Base-by-base conservation (phyloP, 2,888 invertebrate species). In the Caenorhabditis angaria region DNA sequence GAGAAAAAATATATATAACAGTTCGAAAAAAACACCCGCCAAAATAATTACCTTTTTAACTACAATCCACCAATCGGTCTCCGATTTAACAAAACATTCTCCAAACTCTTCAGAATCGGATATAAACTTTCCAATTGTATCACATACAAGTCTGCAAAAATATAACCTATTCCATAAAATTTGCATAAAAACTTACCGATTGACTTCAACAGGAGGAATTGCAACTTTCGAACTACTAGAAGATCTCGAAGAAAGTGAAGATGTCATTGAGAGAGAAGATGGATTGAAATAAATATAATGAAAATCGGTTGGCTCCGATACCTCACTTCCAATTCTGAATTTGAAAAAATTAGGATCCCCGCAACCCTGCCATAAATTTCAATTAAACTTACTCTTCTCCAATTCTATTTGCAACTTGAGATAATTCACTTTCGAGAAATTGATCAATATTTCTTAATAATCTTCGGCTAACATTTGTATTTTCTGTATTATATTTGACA, bases 401-500 rank as follows among this genome's bases (percentile, higher is more conserved):
- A 32, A 79, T 81, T 51, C 65, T 70, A 8, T 70, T 74, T 0
- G 81, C 81, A 22, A 81, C 62, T 48, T 67, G 65, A 24, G 69
- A 56, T 4, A 80, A 60, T 59, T 84, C 78, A 0, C 80, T 70
- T n/a, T 81, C 82, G n/a, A 86, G 58, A 57, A 81, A 84, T 10
- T 72, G 72, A 63, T 81, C 80, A 8, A 86, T 76, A 24, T 80
- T 77, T 24, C 79, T 59, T 18, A 83, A 55, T 2, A 82, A 53
- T 27, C 78, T 61, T n/a, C 79, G 67, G 28, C 71, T 76, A 8
- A 77, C 74, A 27, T 56, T 61, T 18, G 64, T 63, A 20, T 54
- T n/a, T 35, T 65, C 4, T 12, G 32, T 14, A 18, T 24, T 5
- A 20, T 66, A 57, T 29, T 76, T 72, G 68, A 94, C 90, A 85